These are phyloP conservation scores for Zaprionus lachaisei DNA, from an alignment of 1,140 invertebrate species.

Conservation along the genomic window DNA sequence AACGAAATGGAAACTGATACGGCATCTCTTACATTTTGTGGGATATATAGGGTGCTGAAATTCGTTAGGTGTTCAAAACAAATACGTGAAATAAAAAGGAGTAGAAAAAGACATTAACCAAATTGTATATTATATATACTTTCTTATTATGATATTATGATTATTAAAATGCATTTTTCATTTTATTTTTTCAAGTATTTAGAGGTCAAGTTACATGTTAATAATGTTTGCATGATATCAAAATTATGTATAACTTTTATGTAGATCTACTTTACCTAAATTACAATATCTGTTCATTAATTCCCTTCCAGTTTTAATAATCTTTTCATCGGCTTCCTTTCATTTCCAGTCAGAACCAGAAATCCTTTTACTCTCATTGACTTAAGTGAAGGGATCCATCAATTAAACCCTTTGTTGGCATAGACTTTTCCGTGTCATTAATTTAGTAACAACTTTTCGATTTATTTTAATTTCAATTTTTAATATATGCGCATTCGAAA, in stretches of 20 bases:
- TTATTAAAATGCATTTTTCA: too few relatives aligned
- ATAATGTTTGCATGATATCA: too few relatives aligned
- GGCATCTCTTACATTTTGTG: not conserved
- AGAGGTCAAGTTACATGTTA: too few relatives aligned
- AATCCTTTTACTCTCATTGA: constrained; percentile 20
- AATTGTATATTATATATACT: too few relatives aligned
- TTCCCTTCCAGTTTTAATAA: not conserved
- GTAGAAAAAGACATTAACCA: too few relatives aligned
- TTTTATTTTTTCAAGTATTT: too few relatives aligned
- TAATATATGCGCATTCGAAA: constrained; percentile 72
- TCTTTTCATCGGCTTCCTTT: not conserved
- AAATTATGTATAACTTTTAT: too few relatives aligned
- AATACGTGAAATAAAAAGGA: not conserved
- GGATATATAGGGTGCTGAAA: not conserved
- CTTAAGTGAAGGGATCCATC: constrained; percentile 15
- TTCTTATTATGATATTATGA: too few relatives aligned
- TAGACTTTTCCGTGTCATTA: constrained; percentile 26
- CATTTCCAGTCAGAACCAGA: constrained; percentile 13
- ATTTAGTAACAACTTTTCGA: constrained; percentile 48
- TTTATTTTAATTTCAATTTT: constrained; percentile 59
- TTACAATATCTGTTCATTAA: not conserved
- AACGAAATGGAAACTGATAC: constrained; percentile 1
- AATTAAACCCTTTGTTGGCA: constrained; percentile 26
- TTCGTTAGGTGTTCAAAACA: not conserved
- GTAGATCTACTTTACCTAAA: not conserved